Conservation (phyloP, 1,140 invertebrate genomes). For the Arion vulgaris region DNA sequence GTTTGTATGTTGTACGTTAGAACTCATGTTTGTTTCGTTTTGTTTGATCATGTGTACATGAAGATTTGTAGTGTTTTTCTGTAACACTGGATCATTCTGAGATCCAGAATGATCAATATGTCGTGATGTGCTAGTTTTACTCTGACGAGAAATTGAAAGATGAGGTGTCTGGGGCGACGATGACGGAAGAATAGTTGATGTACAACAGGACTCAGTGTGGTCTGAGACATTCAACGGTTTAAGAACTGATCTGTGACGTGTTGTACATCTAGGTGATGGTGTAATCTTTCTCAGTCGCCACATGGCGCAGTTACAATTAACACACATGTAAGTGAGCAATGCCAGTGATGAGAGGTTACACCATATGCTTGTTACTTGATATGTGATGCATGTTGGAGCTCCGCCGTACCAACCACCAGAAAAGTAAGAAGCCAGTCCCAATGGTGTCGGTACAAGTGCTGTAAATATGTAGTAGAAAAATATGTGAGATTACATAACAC, state of each 20-base stretch:
- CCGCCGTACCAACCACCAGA: constrained; percentile 58
- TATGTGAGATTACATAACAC: not conserved
- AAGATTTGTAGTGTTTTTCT: no score
- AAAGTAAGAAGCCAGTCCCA: constrained; percentile 57
- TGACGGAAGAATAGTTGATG: not conserved
- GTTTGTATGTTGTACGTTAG: no score
- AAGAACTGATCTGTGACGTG: not conserved
- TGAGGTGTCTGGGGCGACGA: no score
- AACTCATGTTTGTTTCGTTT: no score
- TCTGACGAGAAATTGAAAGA: no score
- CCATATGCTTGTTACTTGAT: constrained; percentile 58
- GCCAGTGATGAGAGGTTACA: constrained; percentile 54
- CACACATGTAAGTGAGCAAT: constrained; percentile 54
- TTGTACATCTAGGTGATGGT: not conserved
- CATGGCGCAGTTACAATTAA: constrained; percentile 44
- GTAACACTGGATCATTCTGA: no score
- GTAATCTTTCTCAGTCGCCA: constrained; percentile 23
- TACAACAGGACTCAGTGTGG: not conserved
- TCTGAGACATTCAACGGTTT: not conserved
- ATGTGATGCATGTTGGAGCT: constrained; percentile 52
- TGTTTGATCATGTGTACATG: no score
- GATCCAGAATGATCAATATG: no score
- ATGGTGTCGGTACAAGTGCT: constrained; percentile 55
- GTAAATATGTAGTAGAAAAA: not conserved
- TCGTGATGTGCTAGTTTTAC: no score